Evolutionary conservation across 2,888 invertebrate genomes (phyloP), one percentile per base, ranked within the genome.

Genomic region (Cheilosia variabilis): DNA sequence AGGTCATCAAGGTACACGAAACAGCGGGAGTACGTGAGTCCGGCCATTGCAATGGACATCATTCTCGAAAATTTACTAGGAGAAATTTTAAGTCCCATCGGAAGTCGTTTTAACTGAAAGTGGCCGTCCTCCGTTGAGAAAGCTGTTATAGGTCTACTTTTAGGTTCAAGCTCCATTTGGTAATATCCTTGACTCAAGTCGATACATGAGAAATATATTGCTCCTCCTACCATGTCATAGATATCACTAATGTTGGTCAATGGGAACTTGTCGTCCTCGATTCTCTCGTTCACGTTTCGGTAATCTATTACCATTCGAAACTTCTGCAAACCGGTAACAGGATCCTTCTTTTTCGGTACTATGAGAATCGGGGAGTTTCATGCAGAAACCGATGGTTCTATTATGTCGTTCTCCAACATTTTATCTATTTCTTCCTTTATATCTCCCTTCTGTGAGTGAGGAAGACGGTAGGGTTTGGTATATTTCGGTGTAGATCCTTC

Each of bases 141-240:
- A 13, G 43, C 43, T 15, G 43, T 43, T 15, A 15, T n/a, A 43
- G n/a, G 15, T 47, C 15, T 27, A 7, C 34, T 34, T 34, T 34
- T 34, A 9, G 34, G 34, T 31, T 63, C 63, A 17, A 63, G 47
- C 27, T 63, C 50, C 47, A 47, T 63, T 50, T 63, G 47, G 34
- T 31, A 63, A 34, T 63, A 63, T 31, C 63, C 50, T 17, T 43
- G 63, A 15, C 53, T 53, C 4, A 53, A 22, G 2, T 53, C 24
- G 13, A 53, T 53, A 17, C 53, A 53, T 10, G 31, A 43, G 22
- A 45, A 63, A 63, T 31, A 47, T 31, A 22, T 31, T 52, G 27
- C 65, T 22, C 13, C 17, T 19, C 50, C 50, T 4, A 50, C 17
- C 43, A 57, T 31, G 37, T 57, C 17, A 15, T 31, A 57, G 7